Conservation (phyloP, 2,113 vertebrate species). For the Himantopus leucocephalus region DNA sequence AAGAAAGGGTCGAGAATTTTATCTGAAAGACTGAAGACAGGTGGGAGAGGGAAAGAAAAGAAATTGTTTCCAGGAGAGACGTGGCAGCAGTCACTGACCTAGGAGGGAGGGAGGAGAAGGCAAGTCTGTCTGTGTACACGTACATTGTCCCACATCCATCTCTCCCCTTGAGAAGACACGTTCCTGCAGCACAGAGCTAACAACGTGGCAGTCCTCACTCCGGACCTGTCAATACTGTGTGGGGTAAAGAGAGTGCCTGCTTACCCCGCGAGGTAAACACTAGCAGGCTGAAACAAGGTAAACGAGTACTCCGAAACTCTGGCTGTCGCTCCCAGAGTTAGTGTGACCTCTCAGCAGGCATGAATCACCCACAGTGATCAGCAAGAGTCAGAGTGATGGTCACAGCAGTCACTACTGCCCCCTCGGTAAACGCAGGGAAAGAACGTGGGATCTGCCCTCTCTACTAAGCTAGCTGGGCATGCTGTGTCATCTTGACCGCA, state of each 20-base stretch:
- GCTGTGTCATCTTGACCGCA: background rate
- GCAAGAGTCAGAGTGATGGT: background rate
- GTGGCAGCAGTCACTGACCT: background rate
- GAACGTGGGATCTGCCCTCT: background rate
- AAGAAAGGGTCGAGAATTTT: background rate
- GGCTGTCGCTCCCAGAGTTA: background rate
- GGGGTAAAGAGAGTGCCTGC: background rate
- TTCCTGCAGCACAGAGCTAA: background rate
- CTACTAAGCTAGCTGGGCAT: background rate
- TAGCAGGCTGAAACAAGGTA: background rate
- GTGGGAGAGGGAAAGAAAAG: background rate
- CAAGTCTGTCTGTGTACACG: background rate
- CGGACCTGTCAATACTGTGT: background rate
- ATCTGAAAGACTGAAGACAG: background rate
- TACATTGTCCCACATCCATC: background rate
- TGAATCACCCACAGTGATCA: background rate
- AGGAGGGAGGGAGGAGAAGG: background rate
- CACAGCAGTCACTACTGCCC: background rate
- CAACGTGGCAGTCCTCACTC: background rate
- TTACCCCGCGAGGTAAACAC: background rate
- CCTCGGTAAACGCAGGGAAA: background rate
- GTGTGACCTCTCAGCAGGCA: background rate
- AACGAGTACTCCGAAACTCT: rapidly evolving
- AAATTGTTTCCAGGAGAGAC: background rate
- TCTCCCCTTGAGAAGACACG: background rate